Conservation (phyloP, 2,113 vertebrate species). For the Etheostoma spectabile region DNA sequence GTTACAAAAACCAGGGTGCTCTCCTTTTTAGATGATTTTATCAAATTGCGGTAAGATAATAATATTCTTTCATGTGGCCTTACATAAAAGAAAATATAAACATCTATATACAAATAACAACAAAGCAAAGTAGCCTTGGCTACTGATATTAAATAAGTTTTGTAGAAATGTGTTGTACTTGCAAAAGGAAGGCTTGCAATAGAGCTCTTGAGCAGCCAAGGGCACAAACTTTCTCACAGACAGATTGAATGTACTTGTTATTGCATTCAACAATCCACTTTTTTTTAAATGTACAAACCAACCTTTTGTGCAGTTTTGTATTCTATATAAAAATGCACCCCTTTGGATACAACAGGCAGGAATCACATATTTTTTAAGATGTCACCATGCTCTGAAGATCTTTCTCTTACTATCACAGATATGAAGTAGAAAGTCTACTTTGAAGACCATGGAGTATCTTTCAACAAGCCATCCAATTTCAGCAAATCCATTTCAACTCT, state of each 20-base stretch:
- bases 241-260: slow-evolving; percentile 9
- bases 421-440: slow-evolving; percentile 36
- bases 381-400: slow-evolving; percentile 4
- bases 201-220: slow-evolving; percentile 35
- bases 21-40: slow-evolving; percentile 15
- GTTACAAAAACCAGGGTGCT: slow-evolving; percentile 19
- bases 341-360: not conserved
- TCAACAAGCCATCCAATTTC: slow-evolving; percentile 61
- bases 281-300: not conserved
- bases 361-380: slow-evolving; percentile 28
- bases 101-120: slow-evolving; percentile 31
- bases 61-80: slow-evolving; percentile 21
- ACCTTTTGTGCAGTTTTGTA: slow-evolving; percentile 4
- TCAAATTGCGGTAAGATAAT: slow-evolving; percentile 32
- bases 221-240: slow-evolving; percentile 17
- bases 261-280: not conserved
- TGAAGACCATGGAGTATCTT: slow-evolving; percentile 39
- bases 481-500: slow-evolving; percentile 70
- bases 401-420: slow-evolving; percentile 21
- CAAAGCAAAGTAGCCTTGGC: slow-evolving; percentile 48
- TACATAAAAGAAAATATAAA: slow-evolving; percentile 39
- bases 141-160: slow-evolving; percentile 43
- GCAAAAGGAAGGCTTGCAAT: slow-evolving; percentile 38
- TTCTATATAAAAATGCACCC: not conserved
- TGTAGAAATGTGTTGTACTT: slow-evolving; percentile 31